Conservation (phyloP, 1,140 invertebrate genomes). For the Cydia strobilella region DNA sequence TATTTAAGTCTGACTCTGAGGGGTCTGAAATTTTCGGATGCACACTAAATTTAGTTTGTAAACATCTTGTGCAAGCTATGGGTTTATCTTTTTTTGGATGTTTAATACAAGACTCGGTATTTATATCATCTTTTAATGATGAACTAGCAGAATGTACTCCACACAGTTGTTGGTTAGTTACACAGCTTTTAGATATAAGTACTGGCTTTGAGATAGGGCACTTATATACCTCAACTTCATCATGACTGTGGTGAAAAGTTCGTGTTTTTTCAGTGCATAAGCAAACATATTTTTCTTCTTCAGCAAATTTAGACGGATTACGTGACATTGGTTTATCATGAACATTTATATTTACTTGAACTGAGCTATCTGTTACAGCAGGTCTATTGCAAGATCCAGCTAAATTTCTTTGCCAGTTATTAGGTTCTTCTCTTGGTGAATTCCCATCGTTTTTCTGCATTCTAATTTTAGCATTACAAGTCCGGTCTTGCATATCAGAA, state of each 20-base stretch:
- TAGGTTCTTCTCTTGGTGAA: slow-evolving; percentile 41
- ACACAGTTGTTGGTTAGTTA: background rate
- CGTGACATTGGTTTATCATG: slow-evolving; percentile 37
- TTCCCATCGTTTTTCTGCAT: slow-evolving; percentile 44
- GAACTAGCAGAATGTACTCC: slow-evolving; percentile 51
- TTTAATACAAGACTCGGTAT: background rate
- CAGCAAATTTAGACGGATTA: slow-evolving; percentile 42
- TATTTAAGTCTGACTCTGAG: slow-evolving; percentile 61
- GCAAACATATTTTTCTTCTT: slow-evolving; percentile 67
- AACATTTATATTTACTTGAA: slow-evolving; percentile 60
- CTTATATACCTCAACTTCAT: slow-evolving; percentile 66
- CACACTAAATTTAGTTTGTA: slow-evolving; percentile 72
- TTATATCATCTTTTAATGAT: slow-evolving; percentile 45
- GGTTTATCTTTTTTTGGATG: slow-evolving; percentile 34
- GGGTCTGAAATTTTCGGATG: slow-evolving; percentile 68
- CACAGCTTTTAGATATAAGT: background rate
- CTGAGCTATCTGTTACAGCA: slow-evolving; percentile 57
- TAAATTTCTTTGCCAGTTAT: slow-evolving; percentile 48
- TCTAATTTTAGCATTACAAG: slow-evolving; percentile 50
- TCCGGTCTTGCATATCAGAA: slow-evolving; percentile 50
- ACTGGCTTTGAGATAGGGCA: slow-evolving; percentile 46
- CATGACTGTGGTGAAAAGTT: slow-evolving; percentile 45
- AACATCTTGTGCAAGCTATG: slow-evolving; percentile 49
- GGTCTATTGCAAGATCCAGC: slow-evolving; percentile 55
- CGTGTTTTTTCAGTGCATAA: slow-evolving; percentile 52